Evolutionary conservation across 1,140 invertebrate genomes (phyloP).

Genomic region (Psix sp.): DNA sequence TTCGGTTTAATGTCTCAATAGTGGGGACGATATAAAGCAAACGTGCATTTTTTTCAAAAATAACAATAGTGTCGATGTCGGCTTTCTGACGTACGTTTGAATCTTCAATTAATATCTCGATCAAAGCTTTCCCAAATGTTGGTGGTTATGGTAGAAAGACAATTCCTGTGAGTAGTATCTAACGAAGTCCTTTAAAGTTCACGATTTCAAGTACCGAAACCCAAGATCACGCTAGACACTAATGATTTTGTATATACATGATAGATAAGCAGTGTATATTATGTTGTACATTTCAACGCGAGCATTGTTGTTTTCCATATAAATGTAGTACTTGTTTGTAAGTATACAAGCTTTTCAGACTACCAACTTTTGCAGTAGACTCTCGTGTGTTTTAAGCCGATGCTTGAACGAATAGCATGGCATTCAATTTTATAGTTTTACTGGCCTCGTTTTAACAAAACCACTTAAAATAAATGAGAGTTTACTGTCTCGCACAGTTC

Average conservation of each 20-base stretch:
- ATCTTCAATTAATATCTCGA: constrained; percentile 17
- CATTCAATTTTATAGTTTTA: neutral
- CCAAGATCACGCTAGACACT: constrained; percentile 3
- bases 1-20: neutral
- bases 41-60: too few species aligned
- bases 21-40: neutral
- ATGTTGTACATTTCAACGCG: constrained; percentile 51
- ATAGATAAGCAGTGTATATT: constrained; percentile 52
- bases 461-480: constrained; percentile 53
- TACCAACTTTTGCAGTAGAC: constrained; percentile 28
- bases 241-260: constrained; percentile 32
- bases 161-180: too few species aligned
- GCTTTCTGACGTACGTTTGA: constrained; percentile 4
- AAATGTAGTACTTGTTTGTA: constrained; percentile 56
- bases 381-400: constrained; percentile 45
- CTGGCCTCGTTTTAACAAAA: neutral
- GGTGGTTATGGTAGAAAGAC: neutral
- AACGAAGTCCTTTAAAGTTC: neutral
- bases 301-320: constrained; percentile 50
- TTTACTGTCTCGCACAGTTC: constrained; percentile 46
- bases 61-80: neutral
- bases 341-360: constrained; percentile 27
- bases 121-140: neutral
- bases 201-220: too few species aligned
- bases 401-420: constrained; percentile 1